Evolutionary conservation across 2,888 invertebrate genomes (phyloP), one percentile per base, ranked within the genome.

Genomic region (Acleris holmiana): DNA sequence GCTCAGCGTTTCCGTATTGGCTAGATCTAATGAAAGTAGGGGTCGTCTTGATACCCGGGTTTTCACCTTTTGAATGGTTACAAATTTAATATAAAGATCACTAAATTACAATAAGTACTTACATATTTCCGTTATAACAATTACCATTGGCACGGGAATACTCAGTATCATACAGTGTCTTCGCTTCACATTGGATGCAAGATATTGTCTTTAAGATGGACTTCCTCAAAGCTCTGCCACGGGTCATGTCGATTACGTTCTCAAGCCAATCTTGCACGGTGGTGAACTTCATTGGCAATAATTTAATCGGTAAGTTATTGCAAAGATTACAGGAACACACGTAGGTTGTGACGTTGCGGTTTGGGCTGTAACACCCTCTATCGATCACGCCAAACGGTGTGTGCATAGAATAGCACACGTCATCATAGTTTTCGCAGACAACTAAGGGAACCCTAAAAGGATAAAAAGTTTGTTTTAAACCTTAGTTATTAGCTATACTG

Each of bases 281-380:
- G 8, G 77, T 66, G 79, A 85, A 89, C 72, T 82, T 76, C 69
- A 77, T 76, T 49, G 90, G 90, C 84, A 89, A 80, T 71, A 88
- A 85, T 71, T 81, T 80, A 69, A 88, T 80, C 53, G 88, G 76
- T 73, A 86, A 75, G 73, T 82, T 78, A 77, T 90, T 90, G 76
- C 90, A 90, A 57, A 89, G 80, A 78, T 90, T 88, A 74, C 89
- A 88, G 51, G 86, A 78, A 71, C 90, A 90, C 50, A 88, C 86
- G 72, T 83, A 88, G 49, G 79, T 82, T 53, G 83, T 79, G 21
- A 84, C 69, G 68, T 86, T 86, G 62, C 76, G 76, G 71, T 85
- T 80, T 66, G 80, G 66, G 73, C 85, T 86, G 71, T 75, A 85
- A 71, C 90, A 90, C 68, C 89, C 89, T 67, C 90, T 83, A 65